These are phyloP conservation scores for Ormyrus rosae DNA, from an alignment of 2,888 invertebrate species.

Conservation along the genomic window DNA sequence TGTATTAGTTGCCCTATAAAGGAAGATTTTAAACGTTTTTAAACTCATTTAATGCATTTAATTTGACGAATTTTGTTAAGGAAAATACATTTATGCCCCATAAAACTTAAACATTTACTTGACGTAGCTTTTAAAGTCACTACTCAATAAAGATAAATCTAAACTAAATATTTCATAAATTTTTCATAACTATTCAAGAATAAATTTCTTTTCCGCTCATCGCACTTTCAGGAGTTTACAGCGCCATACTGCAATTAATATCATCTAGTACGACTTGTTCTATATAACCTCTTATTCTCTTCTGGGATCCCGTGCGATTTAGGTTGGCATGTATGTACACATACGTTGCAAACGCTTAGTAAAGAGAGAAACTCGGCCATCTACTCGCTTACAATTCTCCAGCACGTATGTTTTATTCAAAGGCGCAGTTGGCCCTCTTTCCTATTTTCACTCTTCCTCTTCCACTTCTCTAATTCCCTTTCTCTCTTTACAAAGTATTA, in stretches of 20 bases:
- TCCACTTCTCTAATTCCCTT: neutral
- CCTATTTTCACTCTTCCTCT: constrained; percentile 32
- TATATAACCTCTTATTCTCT: constrained; percentile 69
- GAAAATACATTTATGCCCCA: too few species aligned
- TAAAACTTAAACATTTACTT: too few species aligned
- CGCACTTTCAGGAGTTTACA: constrained; percentile 50
- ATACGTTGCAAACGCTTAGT: constrained; percentile 40
- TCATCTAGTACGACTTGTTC: constrained; percentile 74
- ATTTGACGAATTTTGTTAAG: too few species aligned
- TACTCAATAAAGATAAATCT: too few species aligned
- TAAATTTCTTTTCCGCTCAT: too few species aligned
- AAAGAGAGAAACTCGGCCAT: constrained; percentile 43
- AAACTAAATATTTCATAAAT: too few species aligned
- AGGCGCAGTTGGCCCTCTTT: constrained; percentile 71
- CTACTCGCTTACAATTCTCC: constrained; percentile 69
- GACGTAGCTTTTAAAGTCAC: too few species aligned
- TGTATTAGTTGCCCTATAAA: too few species aligned
- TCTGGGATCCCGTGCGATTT: constrained; percentile 45
- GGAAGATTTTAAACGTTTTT: too few species aligned
- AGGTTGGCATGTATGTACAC: constrained; percentile 46
- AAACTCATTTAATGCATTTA: too few species aligned
- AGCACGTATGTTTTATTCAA: constrained; percentile 74
- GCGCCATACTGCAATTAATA: constrained; percentile 73
- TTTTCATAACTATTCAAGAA: too few species aligned
- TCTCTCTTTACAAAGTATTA: constrained; percentile 3